Base-by-base conservation (phyloP, 2,888 invertebrate species). In the Lysandra coridon region DNA sequence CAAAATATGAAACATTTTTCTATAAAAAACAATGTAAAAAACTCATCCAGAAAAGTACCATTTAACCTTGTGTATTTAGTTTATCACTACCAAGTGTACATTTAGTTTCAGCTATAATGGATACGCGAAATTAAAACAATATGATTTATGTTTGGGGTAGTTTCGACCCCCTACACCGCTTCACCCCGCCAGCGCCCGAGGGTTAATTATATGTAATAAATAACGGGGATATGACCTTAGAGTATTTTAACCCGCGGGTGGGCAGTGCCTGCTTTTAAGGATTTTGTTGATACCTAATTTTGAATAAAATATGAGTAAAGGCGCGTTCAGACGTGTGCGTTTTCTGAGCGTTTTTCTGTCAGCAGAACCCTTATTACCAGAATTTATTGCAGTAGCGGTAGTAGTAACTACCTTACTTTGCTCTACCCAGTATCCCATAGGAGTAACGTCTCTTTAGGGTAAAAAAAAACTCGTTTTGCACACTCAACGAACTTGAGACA, bases 141-240 rank as follows among this genome's bases (percentile, higher is more conserved):
- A 57, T 76, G 76, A 76, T 76, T 76, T 76, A 76, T 33, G 76
- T 76, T 53, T 30, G 57, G 76, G 53, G 76, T 76, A 76, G 76
- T 57, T 53, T 23, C 33, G 53, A 14, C 30, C 30, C 17, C 57
- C 57, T 49, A 49, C 49, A 49, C 14, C 23, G 75, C 4, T 12
- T 12, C n/a, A 12, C 30, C 49, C 23, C 44, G 23, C 74, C 17
- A 2, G 44, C 74, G 44, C 17, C 37, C 4, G 17, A 69, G 69
- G 53, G 76, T 76, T 76, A 76, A 76, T 76, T 76, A 76, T 49
- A 49, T 53, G 76, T 76, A 53, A 57, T 76, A 76, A 76, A 76
- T 76, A 57, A 76, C 76, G 23, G 53, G n/a, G 76, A 76, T 76
- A 30, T 57, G 12, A 76, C 23, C 76, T 57, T 14, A 57, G 33